Base-by-base conservation (phyloP, 2,888 invertebrate species). In the Quadroppia sp. region DNA sequence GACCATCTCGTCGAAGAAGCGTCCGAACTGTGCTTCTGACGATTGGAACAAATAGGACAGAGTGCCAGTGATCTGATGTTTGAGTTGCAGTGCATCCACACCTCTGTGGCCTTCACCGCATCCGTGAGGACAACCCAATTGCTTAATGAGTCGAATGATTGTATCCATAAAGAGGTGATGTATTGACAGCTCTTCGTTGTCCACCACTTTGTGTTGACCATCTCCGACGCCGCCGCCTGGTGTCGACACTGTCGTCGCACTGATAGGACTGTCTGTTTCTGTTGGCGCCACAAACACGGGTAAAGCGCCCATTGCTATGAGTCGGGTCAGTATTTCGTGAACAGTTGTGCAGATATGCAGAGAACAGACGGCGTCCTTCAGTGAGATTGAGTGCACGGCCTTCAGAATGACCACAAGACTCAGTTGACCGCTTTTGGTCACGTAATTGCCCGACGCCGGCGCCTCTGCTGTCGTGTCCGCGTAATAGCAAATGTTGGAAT, bases 81-180 rank as follows among this genome's bases (percentile, higher is more conserved):
- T n/a, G n/a, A n/a, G n/a, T n/a, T n/a, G n/a, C n/a, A n/a, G n/a
- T n/a, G n/a, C n/a, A n/a, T n/a, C n/a, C n/a, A n/a, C n/a, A n/a
- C n/a, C n/a, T n/a, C n/a, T n/a, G n/a, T 7, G 4, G 9, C 36
- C 45, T 53, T 91, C 88, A 70, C 92, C 92, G 81, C 98, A 99
- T 1, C 95, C 96, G 82, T 97, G 92, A 0, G 91, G 91, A 82
- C 99, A 99, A 0, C 98, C 98, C 36, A 99, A 85, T 79, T 93
- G 92, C 76, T 90, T 89, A 73, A 95, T 86, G 7, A 94, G 87
- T 79, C 94, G 92, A 70, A 84, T 79, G 2, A 84, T 81, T 72
- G 89, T 87, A 80, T 89, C 89, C 88, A 91, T 88, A 56, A 90
- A 86, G 79, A 91, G 85, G 79, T 87, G 87, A 81, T 90, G 90